Evolutionary conservation across 2,113 vertebrate genomes (phyloP).

Genomic region (Geothlypis trichas): DNA sequence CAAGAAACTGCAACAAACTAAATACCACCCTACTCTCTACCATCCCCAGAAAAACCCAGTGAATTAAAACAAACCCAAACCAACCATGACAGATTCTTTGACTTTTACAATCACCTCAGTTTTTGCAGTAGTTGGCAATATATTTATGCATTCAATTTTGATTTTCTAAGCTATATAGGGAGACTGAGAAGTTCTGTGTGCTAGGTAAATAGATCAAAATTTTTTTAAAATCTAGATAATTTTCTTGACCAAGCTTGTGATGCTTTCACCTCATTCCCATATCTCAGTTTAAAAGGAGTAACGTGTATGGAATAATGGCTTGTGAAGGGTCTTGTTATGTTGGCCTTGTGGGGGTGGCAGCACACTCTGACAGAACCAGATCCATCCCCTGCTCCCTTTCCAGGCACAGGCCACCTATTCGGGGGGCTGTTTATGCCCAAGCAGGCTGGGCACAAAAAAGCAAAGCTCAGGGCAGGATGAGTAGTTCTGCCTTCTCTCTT

Average conservation of each 20-base stretch:
- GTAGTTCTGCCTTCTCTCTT: background rate
- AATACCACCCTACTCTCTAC: rapidly evolving
- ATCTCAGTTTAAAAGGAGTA: background rate
- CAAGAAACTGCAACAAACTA: background rate
- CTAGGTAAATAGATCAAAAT: background rate
- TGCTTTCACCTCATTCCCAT: background rate
- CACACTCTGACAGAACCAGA: background rate
- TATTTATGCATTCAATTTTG: background rate
- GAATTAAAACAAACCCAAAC: background rate
- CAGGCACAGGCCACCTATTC: background rate
- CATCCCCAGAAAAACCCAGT: rapidly evolving
- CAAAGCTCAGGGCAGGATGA: background rate
- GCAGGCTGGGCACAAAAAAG: background rate
- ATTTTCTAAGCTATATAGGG: background rate
- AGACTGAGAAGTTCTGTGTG: background rate
- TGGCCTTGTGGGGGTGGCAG: background rate
- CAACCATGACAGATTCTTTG: background rate
- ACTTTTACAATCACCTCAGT: background rate
- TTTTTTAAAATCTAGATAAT: background rate
- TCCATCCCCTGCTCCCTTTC: background rate
- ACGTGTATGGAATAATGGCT: background rate
- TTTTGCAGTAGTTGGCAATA: background rate
- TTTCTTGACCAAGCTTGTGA: background rate
- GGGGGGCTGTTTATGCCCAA: background rate
- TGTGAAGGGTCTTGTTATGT: background rate